Conservation (phyloP, 2,888 invertebrate species). For the Trachelus troglodyta region DNA sequence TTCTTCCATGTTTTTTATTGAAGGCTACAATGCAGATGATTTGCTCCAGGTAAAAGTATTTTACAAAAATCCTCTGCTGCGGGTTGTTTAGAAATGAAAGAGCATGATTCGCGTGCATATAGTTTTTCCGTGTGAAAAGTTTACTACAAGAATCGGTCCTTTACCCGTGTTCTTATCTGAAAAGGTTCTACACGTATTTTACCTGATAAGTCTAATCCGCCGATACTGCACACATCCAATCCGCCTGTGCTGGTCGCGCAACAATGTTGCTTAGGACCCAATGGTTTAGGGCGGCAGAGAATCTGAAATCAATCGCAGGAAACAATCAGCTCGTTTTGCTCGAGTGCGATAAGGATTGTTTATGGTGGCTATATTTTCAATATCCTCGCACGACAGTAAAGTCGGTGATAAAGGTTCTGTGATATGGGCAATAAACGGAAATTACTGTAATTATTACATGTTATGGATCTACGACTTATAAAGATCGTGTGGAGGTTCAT, state of each 20-base stretch:
- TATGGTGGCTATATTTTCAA: no score
- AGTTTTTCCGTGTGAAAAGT: no score
- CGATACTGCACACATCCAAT: constrained; percentile 60
- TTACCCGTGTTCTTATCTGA: background rate
- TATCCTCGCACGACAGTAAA: no score
- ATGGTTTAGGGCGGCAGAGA: constrained; percentile 57
- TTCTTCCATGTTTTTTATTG: no score
- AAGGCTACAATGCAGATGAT: no score
- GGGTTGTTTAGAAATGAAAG: background rate
- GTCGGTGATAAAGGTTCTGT: no score
- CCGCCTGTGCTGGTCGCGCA: constrained; percentile 62
- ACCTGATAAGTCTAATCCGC: constrained; percentile 63
- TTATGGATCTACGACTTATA: background rate
- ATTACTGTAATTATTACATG: background rate
- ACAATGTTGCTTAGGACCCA: constrained; percentile 60
- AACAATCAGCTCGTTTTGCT: no score
- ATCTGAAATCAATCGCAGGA: constrained; percentile 41
- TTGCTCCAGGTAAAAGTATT: no score
- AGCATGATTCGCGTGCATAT: background rate
- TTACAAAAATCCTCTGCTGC: no score
- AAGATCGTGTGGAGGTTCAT: constrained; percentile 32
- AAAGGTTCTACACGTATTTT: constrained; percentile 4
- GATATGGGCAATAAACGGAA: background rate
- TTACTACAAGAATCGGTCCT: background rate
- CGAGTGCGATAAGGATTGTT: no score